Conservation (phyloP, 2,797 vertebrate species). For the Hypotaenidia okinawae region DNA sequence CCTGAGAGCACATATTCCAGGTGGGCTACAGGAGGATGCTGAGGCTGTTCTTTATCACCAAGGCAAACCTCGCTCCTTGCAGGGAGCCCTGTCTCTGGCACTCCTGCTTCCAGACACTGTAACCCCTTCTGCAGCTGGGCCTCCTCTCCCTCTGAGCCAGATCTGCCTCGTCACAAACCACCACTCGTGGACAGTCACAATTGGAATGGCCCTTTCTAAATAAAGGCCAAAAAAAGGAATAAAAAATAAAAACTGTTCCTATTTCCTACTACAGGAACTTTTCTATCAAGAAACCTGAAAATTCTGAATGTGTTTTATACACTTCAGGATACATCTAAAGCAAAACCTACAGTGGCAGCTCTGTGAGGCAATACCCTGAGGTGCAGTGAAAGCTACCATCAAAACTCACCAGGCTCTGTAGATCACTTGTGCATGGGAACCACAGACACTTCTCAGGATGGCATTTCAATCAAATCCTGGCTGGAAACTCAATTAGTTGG, state of each 20-base stretch:
- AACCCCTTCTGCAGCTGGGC: neutral
- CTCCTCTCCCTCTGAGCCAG: fast-evolving
- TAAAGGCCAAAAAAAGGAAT: no score
- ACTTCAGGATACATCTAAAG: neutral
- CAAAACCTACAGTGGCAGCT: neutral
- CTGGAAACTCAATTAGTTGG: neutral
- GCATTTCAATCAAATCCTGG: neutral
- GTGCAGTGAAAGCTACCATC: neutral
- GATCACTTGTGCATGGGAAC: neutral
- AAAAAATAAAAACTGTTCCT: no score
- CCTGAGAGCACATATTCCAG: no score
- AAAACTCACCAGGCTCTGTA: neutral
- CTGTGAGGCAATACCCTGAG: neutral
- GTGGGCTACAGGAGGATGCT: neutral
- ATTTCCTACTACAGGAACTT: no score
- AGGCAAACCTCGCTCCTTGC: neutral
- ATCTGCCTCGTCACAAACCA: neutral
- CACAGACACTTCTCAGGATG: neutral
- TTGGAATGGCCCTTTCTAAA: neutral
- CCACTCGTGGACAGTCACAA: neutral
- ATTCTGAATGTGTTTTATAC: neutral
- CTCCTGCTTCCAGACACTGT: neutral
- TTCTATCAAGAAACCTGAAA: neutral
- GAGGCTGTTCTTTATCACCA: neutral
- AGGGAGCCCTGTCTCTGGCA: neutral